Conservation (phyloP, 2,113 vertebrate genomes). For the Mustela nigripes region DNA sequence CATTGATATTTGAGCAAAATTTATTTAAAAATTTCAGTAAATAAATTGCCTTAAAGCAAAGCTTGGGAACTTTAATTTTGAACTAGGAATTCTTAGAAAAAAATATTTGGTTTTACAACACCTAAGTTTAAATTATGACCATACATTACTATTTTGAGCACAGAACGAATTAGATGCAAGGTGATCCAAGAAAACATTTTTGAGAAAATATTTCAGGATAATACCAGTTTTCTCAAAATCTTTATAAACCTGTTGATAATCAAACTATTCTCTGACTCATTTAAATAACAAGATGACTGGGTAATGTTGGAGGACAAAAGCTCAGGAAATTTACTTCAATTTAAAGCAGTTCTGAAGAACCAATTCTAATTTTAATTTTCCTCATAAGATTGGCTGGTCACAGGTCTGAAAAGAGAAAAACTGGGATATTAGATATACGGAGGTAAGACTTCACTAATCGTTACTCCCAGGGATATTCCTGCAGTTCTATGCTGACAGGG, state of each 20-base stretch:
- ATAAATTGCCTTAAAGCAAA: not conserved
- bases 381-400: not conserved
- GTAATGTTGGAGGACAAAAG: not conserved
- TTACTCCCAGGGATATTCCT: not conserved
- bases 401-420: not conserved
- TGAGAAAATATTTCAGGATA: not conserved
- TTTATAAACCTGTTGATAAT: not conserved
- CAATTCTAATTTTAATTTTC: constrained; percentile 2
- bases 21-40: not conserved
- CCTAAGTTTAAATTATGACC: not conserved
- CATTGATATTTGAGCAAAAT: not conserved
- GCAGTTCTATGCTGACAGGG: not conserved
- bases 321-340: not conserved
- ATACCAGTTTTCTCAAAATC: not conserved
- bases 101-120: not conserved
- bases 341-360: not conserved
- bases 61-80: not conserved
- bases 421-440: not conserved
- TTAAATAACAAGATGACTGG: not conserved
- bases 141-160: not conserved
- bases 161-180: not conserved
- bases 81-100: not conserved
- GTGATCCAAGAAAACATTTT: not conserved
- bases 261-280: not conserved
- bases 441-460: not conserved